These are phyloP conservation scores for Tromatobia lineatoria DNA, from an alignment of 2,888 invertebrate species.

Conservation along the genomic window DNA sequence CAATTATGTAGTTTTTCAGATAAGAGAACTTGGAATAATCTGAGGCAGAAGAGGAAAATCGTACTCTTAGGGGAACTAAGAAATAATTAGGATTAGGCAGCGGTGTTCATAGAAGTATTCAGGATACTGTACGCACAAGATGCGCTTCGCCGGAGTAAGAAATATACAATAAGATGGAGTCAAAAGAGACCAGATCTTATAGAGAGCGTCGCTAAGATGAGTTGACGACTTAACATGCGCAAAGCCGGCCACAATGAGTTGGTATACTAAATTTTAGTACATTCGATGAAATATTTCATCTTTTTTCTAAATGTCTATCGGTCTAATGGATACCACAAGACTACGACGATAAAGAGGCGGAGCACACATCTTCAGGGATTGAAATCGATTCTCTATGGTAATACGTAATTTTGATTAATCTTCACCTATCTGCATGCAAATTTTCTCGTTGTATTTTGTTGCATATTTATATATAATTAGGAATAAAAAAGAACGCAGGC, in stretches of 20 bases:
- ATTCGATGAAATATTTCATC: slow-evolving; percentile 27
- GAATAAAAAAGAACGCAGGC: background rate
- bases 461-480: background rate
- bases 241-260: slow-evolving; percentile 20
- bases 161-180: too few species aligned
- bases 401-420: slow-evolving; percentile 50
- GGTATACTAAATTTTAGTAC: background rate
- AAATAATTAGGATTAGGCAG: too few species aligned
- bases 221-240: background rate
- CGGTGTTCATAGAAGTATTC: too few species aligned
- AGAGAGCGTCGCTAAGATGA: slow-evolving; percentile 2
- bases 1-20: too few species aligned
- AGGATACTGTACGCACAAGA: too few species aligned
- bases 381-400: slow-evolving; percentile 63
- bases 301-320: background rate
- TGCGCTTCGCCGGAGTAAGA: too few species aligned
- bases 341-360: slow-evolving; percentile 29
- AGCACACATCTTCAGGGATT: slow-evolving; percentile 50
- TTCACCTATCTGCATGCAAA: slow-evolving; percentile 13
- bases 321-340: background rate
- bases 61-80: too few species aligned
- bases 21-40: too few species aligned
- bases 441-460: background rate
- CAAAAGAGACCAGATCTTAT: slow-evolving; percentile 23
- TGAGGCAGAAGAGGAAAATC: too few species aligned